Evolutionary conservation across 1,140 invertebrate species (phyloP).

Genomic region (Lethocerus indicus): DNA sequence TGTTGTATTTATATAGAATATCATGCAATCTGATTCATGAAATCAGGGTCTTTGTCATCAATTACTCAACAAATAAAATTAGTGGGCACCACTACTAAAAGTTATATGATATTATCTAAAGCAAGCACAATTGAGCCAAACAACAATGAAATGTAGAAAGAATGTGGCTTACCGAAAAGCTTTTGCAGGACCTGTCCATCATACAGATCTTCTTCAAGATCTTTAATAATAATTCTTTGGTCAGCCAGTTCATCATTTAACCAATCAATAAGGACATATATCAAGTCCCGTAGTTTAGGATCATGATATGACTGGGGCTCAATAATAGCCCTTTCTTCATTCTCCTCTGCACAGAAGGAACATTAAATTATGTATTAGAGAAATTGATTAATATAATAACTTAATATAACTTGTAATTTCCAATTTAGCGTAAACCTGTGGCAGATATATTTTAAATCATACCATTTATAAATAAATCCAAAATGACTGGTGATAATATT

Average conservation of each 20-base stretch:
- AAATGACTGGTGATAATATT: too few relatives aligned
- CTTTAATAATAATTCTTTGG: constrained; percentile 93
- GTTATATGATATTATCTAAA: not conserved
- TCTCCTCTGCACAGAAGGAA: constrained; percentile 53
- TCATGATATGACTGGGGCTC: constrained; percentile 75
- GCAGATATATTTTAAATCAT: not conserved
- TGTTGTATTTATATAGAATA: not conserved
- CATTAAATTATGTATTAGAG: not conserved
- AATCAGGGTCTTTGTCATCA: too few relatives aligned
- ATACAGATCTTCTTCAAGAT: constrained; percentile 93
- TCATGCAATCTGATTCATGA: too few relatives aligned
- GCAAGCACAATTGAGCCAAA: too few relatives aligned
- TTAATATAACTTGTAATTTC: too few relatives aligned
- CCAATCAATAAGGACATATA: constrained; percentile 88
- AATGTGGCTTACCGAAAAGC: constrained; percentile 48
- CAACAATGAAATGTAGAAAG: not conserved
- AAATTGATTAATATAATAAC: not conserved
- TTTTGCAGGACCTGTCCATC: constrained; percentile 98
- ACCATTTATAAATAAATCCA: too few relatives aligned
- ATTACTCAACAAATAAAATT: too few relatives aligned
- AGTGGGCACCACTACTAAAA: too few relatives aligned
- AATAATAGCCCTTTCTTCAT: constrained; percentile 92
- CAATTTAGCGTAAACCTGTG: too few relatives aligned
- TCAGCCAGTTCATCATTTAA: constrained; percentile 95
- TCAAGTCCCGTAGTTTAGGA: constrained; percentile 71